A percentile compares a stretch with the other conserved stretches of the same genome.
These are phyloP conservation scores for Chymomyza caudatula DNA, from an alignment of 2,888 invertebrate genomes.

Conservation along the genomic window DNA sequence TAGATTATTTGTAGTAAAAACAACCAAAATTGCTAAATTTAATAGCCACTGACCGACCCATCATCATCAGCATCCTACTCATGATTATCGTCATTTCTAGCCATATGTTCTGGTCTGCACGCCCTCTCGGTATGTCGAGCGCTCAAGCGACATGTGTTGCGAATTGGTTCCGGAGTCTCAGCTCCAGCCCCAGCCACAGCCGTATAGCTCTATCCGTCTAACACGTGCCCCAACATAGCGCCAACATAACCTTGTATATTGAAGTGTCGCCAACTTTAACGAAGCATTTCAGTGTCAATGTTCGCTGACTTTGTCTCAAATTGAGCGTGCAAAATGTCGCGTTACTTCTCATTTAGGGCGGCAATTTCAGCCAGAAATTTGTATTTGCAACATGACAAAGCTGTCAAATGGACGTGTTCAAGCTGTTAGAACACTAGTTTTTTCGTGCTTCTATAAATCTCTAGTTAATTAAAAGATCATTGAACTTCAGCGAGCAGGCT, in stretches of 20 bases:
- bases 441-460: too few relatives aligned
- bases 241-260: neutral
- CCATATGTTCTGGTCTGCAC: conserved; percentile 45
- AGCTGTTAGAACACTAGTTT: too few relatives aligned
- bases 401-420: too few relatives aligned
- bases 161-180: conserved; percentile 29
- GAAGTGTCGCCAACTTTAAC: conserved; percentile 32
- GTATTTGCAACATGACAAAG: too few relatives aligned
- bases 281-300: conserved; percentile 47
- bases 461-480: too few relatives aligned
- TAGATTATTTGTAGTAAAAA: conserved; percentile 63
- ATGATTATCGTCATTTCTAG: conserved; percentile 10
- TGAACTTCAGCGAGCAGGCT: too few relatives aligned
- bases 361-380: neutral
- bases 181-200: neutral
- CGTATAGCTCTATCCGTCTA: conserved; percentile 10
- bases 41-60: conserved; percentile 46
- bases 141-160: conserved; percentile 56
- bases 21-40: conserved; percentile 55
- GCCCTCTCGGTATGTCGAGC: conserved; percentile 23
- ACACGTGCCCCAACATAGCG: neutral
- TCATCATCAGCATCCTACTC: conserved; percentile 1
- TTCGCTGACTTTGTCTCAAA: conserved; percentile 51
- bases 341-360: conserved; percentile 1
- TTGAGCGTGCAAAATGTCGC: conserved; percentile 62